phyloP scores from a whole-genome alignment of 2,113 vertebrate species.

The Sander lucioperca region DNA sequence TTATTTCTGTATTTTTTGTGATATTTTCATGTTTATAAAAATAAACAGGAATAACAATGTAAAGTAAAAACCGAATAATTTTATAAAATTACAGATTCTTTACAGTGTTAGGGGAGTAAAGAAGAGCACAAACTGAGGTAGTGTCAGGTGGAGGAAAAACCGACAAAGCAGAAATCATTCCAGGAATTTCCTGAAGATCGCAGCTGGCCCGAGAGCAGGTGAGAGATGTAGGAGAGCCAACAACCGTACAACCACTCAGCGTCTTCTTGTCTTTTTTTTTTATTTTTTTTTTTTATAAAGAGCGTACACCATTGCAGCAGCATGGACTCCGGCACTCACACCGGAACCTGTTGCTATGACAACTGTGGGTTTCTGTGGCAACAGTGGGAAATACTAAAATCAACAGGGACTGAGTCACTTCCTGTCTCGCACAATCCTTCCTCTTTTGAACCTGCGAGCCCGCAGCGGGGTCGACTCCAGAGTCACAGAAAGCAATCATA shows the following conservation, averaged over 20 bases:
- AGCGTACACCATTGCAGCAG: slow-evolving; percentile 2
- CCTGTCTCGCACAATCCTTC: slow-evolving; percentile 76
- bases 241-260: not conserved
- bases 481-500: not conserved
- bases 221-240: not conserved
- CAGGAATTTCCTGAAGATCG: slow-evolving; percentile 21
- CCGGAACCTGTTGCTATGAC: slow-evolving; percentile 82
- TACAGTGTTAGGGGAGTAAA: too few relatives aligned
- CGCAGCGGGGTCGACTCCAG: slow-evolving; percentile 9
- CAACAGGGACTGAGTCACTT: slow-evolving; percentile 85
- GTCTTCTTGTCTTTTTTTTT: too few relatives aligned
- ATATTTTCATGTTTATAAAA: too few relatives aligned
- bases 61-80: too few relatives aligned
- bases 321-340: slow-evolving; percentile 38
- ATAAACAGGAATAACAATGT: too few relatives aligned
- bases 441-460: slow-evolving; percentile 59
- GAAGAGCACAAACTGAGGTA: not conserved
- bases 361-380: slow-evolving; percentile 79
- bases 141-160: not conserved
- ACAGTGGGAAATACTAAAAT: slow-evolving; percentile 74
- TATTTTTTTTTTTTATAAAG: too few relatives aligned
- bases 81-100: too few relatives aligned
- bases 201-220: not conserved
- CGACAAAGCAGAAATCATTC: not conserved
- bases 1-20: too few relatives aligned